A percentile compares a stretch with the other conserved stretches of the same genome.
Conservation (phyloP, 2,888 invertebrate species). For the Phaonia tiefii region DNA sequence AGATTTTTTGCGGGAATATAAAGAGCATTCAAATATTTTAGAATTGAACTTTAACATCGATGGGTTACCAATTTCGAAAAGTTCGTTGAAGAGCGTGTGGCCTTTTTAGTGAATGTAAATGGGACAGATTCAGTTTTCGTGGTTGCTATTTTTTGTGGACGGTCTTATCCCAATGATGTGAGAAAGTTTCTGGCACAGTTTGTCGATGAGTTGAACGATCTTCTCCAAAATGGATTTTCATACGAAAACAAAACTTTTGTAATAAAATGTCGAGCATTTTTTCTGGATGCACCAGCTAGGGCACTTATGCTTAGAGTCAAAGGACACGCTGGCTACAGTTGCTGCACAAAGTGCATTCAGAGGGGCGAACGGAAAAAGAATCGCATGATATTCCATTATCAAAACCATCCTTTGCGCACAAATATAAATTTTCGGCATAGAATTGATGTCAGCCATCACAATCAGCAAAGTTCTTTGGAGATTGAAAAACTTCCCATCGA, state of each 20-base stretch:
- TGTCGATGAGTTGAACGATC: constrained; percentile 31
- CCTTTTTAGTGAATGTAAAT: constrained; percentile 50
- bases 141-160: constrained; percentile 44
- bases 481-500: too few species aligned
- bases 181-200: too few species aligned
- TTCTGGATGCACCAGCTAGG: too few species aligned
- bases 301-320: constrained; percentile 36
- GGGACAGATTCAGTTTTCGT: constrained; percentile 61
- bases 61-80: too few species aligned
- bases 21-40: constrained; percentile 42
- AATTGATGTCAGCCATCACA: too few species aligned
- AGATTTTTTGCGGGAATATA: constrained; percentile 50
- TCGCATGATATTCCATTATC: too few species aligned
- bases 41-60: too few species aligned
- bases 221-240: constrained; percentile 45
- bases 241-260: constrained; percentile 45
- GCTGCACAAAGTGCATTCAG: constrained; percentile 44
- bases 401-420: too few species aligned
- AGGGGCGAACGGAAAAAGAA: too few species aligned
- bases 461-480: too few species aligned
- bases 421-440: too few species aligned
- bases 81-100: too few species aligned
- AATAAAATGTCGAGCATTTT: constrained; percentile 46
- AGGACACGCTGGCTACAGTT: constrained; percentile 50
- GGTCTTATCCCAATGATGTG: constrained; percentile 51